Evolutionary conservation across 2,888 invertebrate species (phyloP), one percentile per base, ranked within the genome.

Genomic region (Pyrrhosoma nymphula): DNA sequence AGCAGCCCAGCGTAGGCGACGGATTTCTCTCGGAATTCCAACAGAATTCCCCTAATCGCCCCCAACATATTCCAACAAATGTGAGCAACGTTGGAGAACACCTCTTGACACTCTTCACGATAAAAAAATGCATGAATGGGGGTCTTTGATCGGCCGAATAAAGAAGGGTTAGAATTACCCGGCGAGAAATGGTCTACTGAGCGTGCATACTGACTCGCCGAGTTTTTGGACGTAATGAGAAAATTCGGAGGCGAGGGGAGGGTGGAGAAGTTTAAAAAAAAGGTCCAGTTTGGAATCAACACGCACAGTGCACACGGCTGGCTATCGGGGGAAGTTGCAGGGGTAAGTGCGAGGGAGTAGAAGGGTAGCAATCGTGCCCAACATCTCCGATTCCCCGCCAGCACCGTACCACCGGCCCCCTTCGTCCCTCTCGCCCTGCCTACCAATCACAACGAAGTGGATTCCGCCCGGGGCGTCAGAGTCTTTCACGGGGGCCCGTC

Each of bases 401-500:
- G 47, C 8, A 47, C 47, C 47, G 47, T 47, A 47, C 47, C 47
- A 47, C 4, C 47, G 47, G 23, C 82, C 35, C n/a, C 35, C 82
- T 35, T 60, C 60, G 30, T 20, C n/a, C 69, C 18, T 26, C 69
- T 14, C 35, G 8, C 8, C 26, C 18, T 35, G 35, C 35, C 35
- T 35, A 82, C 82, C 82, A 82, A 82, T 82, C 82, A 35, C 12
- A 30, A n/a, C 30, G 82, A 82, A 82, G 82, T 82, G 82, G 82
- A 82, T 82, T 82, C 82, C 82, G 82, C 35, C 35, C 82, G 82
- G 30, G 82, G 82, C 82, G 82, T 69, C 69, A 26, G 10, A 69
- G 69, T 69, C 26, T 69, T 69, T n/a, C 60, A 16, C 35, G 82
- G 30, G 82, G 60, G 3, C 60, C 60, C 60, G 1, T n/a, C 14